Evolutionary conservation across 2,888 invertebrate genomes (phyloP), one percentile per base, ranked within the genome.

Genomic region (Leucophenga montana): DNA sequence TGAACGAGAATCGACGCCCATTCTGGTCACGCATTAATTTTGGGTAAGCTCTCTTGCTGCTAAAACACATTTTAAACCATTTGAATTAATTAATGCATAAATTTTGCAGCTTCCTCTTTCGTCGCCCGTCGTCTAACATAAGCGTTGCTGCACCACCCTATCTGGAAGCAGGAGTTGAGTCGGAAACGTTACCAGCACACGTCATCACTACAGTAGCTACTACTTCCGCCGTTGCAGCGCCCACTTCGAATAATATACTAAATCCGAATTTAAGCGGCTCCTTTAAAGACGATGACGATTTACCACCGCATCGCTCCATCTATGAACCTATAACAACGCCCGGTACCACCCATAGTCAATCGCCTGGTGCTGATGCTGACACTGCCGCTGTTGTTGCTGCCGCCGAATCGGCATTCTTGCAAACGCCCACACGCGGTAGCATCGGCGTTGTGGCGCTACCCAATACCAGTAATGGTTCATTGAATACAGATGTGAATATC

Each of bases 241-340:
- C 78, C 46, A 79, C 86, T 73, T 88, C 89, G 62, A 89, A 89
- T 78, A 89, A 89, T 79, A 86, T 89, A 73, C 80, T 89, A 62
- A 89, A 89, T 84, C 85, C 88, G 81, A 88, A 89, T 85, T 86
- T 89, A 80, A 86, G 89, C 78, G 89, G 89, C 70, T 89, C 89
- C 56, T 88, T 89, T 71, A 86, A 86, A 73, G 87, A 86, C 69
- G 86, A 84, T 70, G 84, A 83, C 69, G 84, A 85, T 67, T 77
- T 84, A 69, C 78, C 83, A 72, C 86, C 85, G 59, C 80, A 85
- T 73, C 87, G 82, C 66, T 85, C 85, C 53, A 88, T 88, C 71
- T 88, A 88, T 71, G 88, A 88, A 81, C 87, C 88, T 9, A 82
- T 85, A 70, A 76, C 80, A 54, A 79, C 82, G 14, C 79, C 81